Base-by-base conservation (phyloP, 2,888 invertebrate genomes). In the Scaptomyza parva region DNA sequence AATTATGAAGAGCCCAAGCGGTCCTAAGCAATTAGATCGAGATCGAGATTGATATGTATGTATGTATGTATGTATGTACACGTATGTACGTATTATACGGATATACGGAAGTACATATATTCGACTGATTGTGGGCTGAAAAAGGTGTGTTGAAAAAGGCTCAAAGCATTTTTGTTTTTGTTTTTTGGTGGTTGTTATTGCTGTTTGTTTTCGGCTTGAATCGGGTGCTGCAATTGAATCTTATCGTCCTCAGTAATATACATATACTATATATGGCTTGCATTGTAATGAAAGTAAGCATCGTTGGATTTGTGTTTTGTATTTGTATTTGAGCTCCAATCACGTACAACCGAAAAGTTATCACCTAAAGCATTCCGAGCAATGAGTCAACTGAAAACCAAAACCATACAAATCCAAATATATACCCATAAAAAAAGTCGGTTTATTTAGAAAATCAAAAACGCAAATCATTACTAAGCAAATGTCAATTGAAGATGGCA, bases 361-460 rank as follows among this genome's bases (percentile, higher is more conserved):
- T 82, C 88, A 82, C 88, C 88, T 86, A 83, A 87, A 85, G 88
- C 84, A 84, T 84, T 84, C 84, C 84, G 88, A 88, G 88, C 84
- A 88, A 88, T 81, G 82, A 83, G 72, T 79, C 68, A 80, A 80
- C 76, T 63, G 53, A 80, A 76, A 74, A 62, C 51, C 33, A 47
- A 71, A 22, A 40, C 52, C 47, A 54, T 44, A 20, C 43, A 20
- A 60, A 78, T 67, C 43, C 17, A 66, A 72, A 60, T 26, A 73
- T 48, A 58, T 41, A 64, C 50, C 40, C 61, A 14, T 47, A 47
- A 26, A 44, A 64, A 67, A 71, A 40, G 14, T 55, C 39, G 51
- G 65, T 55, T 20, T 33, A n/a, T 51, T 45, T 18, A 18, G 53
- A 33, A 17, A 35, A 73, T 37, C n/a, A 44, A 28, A 64, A 24